Conservation (phyloP, 2,888 invertebrate species). For the Polydrusus pterygomalis region DNA sequence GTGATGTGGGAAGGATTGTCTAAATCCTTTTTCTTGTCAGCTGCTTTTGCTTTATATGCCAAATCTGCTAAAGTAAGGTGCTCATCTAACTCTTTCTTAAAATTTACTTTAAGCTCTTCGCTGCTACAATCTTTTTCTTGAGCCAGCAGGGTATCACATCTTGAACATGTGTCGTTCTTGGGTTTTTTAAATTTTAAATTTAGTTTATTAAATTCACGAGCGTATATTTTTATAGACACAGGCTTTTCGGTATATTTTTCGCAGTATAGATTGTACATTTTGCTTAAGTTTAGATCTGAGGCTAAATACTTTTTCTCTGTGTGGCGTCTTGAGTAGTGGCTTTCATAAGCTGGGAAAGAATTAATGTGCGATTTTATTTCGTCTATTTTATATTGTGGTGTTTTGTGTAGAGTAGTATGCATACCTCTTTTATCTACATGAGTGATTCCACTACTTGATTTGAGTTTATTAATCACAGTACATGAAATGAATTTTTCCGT, state of each 20-base stretch:
- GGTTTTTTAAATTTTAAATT: conserved; percentile 41
- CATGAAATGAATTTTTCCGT: conserved; percentile 31
- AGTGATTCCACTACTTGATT: conserved; percentile 30
- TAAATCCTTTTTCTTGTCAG: conserved; percentile 14
- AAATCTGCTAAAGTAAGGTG: conserved; percentile 31
- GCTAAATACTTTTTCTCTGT: conserved; percentile 43
- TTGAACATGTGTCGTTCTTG: conserved; percentile 43
- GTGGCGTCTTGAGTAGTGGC: conserved; percentile 39
- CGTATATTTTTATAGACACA: conserved; percentile 22
- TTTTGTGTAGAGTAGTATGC: conserved; percentile 38
- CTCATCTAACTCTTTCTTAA: conserved; percentile 23
- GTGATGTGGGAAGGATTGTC: conserved; percentile 23
- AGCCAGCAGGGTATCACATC: conserved; percentile 40
- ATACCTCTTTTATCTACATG: conserved; percentile 36
- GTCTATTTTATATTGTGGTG: conserved; percentile 35
- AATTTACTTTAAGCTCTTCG: conserved; percentile 14
- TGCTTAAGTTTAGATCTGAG: conserved; percentile 28
- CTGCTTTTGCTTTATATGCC: conserved; percentile 23
- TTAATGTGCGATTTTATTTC: conserved; percentile 31
- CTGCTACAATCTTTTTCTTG: conserved; percentile 27
- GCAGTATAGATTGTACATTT: conserved; percentile 29
- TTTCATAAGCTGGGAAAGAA: conserved; percentile 21
- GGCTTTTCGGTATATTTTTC: conserved; percentile 37
- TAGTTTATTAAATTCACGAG: conserved; percentile 16
- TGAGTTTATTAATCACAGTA: conserved; percentile 26